Percentiles rank a stretch among this genome's conserved stretches.
phyloP scores from a whole-genome alignment of 2,888 invertebrate species.

The Ashinkailepas kermadecensis region DNA sequence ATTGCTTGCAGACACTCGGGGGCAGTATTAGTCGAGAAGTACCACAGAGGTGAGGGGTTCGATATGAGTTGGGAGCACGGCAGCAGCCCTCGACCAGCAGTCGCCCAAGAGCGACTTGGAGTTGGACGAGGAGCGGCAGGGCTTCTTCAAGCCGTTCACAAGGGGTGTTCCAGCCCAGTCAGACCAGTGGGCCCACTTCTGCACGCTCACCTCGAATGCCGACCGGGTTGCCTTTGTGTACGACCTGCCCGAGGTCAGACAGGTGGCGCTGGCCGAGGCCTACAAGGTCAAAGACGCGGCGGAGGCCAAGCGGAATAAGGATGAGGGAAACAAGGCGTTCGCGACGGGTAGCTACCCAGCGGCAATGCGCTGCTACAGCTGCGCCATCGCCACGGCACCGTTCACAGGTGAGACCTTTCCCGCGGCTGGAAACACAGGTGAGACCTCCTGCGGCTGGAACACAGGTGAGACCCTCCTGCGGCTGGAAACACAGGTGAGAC shows the following conservation, averaged over 20 bases:
- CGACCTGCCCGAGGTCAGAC: conserved; percentile 37
- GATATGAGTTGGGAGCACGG: too few relatives aligned
- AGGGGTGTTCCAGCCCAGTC: conserved; percentile 50
- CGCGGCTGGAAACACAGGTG: too few relatives aligned
- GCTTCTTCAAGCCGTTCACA: conserved; percentile 57
- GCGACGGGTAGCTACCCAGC: conserved; percentile 33
- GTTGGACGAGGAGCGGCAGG: conserved; percentile 32
- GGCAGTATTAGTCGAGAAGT: not conserved
- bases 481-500: too few relatives aligned
- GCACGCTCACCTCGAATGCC: conserved; percentile 54
- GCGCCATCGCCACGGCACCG: conserved; percentile 34
- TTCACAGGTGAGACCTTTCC: not conserved
- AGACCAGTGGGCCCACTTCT: conserved; percentile 57
- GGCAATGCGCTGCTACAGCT: conserved; percentile 34
- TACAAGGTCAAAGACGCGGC: conserved; percentile 49
- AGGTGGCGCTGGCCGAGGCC: conserved; percentile 42
- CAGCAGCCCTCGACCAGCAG: too few relatives aligned
- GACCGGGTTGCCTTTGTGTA: conserved; percentile 56
- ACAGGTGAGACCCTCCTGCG: too few relatives aligned
- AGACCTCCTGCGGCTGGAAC: too few relatives aligned
- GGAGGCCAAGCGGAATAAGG: conserved; percentile 33
- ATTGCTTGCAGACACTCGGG: too few relatives aligned
- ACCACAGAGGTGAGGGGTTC: not conserved
- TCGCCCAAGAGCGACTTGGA: not conserved
- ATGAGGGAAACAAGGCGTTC: conserved; percentile 34